Base-by-base conservation (phyloP, 2,888 invertebrate genomes). In the Toxonevra muliebris region DNA sequence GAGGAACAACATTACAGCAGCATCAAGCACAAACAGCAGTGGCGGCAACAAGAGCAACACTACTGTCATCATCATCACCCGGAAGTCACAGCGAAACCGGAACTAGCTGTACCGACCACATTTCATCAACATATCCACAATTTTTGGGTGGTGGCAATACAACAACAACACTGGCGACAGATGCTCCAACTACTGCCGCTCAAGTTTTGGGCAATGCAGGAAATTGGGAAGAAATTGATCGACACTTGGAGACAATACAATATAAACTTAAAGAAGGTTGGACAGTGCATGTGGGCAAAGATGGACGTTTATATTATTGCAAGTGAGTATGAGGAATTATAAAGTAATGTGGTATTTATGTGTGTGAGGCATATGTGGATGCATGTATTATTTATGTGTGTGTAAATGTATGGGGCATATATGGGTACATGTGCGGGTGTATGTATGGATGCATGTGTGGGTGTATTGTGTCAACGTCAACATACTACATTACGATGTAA, bases 291-390 rank as follows among this genome's bases (percentile, higher is more conserved):
- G 88, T 89, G 70, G 91, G 90, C 80, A 90, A 90, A 77, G 93
- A 93, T 81, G 93, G 94, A 71, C 88, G 94, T 76, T 89, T 93
- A 70, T 95, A 94, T 86, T 96, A 93, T 88, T 94, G 95, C 92
- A 95, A 96, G 95, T 95, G 86, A 91, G 94, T 89, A 40, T 48
- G 11, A 3, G 19, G 17, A 53, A n/a, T 48, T 48, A 4, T 15
- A 48, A 48, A 48, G 8, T 48, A 30, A 30, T 30, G 30, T 30
- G 7, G 3, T 30, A 2, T 30, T 4, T 30, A 7, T 2, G 10
- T 1, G 12, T 13, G 30, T 19, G 58, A 30, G 17, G n/a, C n/a
- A n/a, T n/a, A n/a, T n/a, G n/a, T n/a, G n/a, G n/a, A n/a, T n/a
- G n/a, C n/a, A 52, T 52, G 17, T 9, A n/a, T 15, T 12, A 9